These are phyloP conservation scores for Pontoporia blainvillei DNA, from an alignment of 2,113 vertebrate species.

Conservation along the genomic window DNA sequence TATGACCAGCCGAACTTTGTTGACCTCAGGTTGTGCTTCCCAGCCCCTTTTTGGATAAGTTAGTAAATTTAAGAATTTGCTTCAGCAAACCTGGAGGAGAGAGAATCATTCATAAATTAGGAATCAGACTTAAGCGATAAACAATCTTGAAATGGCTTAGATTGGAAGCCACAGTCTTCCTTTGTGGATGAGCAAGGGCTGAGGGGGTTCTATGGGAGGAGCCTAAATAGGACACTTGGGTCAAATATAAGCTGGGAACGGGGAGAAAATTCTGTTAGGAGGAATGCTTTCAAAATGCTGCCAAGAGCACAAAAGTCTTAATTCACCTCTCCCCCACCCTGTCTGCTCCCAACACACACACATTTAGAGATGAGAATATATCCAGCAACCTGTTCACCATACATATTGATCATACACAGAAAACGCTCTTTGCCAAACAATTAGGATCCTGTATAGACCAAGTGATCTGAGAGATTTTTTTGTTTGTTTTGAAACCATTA, in stretches of 20 bases:
- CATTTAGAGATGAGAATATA: neutral
- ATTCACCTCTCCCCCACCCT: neutral
- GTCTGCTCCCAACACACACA: neutral
- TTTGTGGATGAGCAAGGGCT: neutral
- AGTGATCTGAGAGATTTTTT: neutral
- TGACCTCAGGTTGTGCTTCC: neutral
- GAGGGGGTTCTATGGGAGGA: neutral
- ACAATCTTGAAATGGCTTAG: neutral
- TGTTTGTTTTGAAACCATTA: neutral
- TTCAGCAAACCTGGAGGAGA: neutral
- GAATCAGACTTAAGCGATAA: neutral
- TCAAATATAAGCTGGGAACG: neutral
- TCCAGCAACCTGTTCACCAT: neutral
- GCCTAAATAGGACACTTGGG: neutral
- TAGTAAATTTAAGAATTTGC: neutral
- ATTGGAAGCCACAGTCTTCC: neutral
- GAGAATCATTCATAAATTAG: neutral
- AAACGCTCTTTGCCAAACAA: neutral
- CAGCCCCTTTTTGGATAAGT: neutral
- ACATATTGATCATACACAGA: neutral
- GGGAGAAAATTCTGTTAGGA: neutral
- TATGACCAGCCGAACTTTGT: neutral
- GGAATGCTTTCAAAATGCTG: neutral
- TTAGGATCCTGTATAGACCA: neutral
- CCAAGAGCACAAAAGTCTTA: neutral